Evolutionary conservation across 2,797 vertebrate species (phyloP).

Genomic region (Propithecus deckenii): DNA sequence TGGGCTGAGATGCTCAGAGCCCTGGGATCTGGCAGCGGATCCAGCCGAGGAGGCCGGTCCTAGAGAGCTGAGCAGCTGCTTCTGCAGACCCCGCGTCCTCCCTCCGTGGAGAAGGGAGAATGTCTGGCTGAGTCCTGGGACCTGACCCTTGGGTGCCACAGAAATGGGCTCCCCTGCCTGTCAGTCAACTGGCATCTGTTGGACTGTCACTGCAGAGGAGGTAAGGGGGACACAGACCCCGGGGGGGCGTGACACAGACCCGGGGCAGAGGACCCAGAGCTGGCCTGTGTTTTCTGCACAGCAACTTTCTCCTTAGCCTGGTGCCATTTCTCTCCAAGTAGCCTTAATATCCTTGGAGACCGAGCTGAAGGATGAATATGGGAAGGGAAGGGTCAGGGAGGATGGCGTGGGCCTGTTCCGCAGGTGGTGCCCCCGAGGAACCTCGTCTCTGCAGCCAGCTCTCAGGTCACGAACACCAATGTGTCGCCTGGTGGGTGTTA

Average conservation of each 20-base stretch:
- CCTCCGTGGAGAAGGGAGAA: background rate
- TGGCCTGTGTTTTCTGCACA: background rate
- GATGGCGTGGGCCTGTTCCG: background rate
- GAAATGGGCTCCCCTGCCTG: fast-evolving
- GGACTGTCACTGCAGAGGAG: background rate
- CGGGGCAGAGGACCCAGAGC: background rate
- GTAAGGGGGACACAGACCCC: background rate
- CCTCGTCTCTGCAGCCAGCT: background rate
- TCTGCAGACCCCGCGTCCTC: background rate
- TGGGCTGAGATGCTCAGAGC: background rate
- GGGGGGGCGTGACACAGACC: too few relatives aligned
- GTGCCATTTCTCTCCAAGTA: background rate
- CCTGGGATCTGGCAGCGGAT: too few relatives aligned
- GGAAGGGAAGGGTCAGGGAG: background rate
- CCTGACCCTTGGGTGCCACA: fast-evolving
- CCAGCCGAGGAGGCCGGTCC: fast-evolving
- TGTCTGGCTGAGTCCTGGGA: background rate
- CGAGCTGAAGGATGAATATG: background rate
- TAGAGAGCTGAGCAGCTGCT: background rate
- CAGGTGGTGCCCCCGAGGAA: fast-evolving
- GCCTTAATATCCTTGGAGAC: background rate
- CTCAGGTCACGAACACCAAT: fast-evolving
- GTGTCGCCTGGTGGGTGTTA: background rate
- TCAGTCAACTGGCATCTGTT: fast-evolving
- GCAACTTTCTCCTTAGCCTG: background rate